Evolutionary conservation across 2,888 invertebrate species (phyloP), one percentile per base, ranked within the genome.

Genomic region (Tenthredo notha): DNA sequence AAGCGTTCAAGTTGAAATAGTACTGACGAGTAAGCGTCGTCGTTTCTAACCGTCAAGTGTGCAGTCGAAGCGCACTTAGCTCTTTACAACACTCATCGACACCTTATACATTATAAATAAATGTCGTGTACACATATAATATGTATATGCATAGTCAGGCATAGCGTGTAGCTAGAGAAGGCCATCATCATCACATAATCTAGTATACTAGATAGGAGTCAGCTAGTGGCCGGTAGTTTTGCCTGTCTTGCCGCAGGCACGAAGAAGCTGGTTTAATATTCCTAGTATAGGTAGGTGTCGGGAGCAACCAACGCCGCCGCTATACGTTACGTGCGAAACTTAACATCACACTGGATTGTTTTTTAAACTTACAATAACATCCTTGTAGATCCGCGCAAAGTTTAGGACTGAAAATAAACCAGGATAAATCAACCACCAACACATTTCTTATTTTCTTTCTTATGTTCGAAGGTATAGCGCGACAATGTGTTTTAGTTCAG

Each of bases 1-100:
- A 67, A 70, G 83, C 67, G 83, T 83, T 83, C 83, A 21, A 83
- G 83, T 37, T 61, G 80, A 80, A 80, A 80, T 50, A 61, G 80
- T 40, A 61, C 58, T 29, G 77, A 77, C 50, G 50, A 77, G 15
- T 29, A 33, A 29, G 50, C 9, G 29, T 29, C 58, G 61, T 12
- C 40, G 37, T 78, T 58, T 74, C 43, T 29, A 67, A 67, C 21
- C 29, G 29, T 67, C 54, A 54, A 54, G 43, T 18, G 40, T 9
- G 21, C 72, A 74, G 21, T 21, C 43, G 70, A 37, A 37, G 18
- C 18, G 10, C 43, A 18, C n/a, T 43, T n/a, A n/a, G 40, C 72
- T 40, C 72, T 74, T 43, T 74, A n/a, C n/a, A 40, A 3, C 12
- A 25, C 43, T 43, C 43, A 43, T 43, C 40, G 70, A 70, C 67